Conservation (phyloP, 1,140 invertebrate genomes). For the Drosophila sproati region DNA sequence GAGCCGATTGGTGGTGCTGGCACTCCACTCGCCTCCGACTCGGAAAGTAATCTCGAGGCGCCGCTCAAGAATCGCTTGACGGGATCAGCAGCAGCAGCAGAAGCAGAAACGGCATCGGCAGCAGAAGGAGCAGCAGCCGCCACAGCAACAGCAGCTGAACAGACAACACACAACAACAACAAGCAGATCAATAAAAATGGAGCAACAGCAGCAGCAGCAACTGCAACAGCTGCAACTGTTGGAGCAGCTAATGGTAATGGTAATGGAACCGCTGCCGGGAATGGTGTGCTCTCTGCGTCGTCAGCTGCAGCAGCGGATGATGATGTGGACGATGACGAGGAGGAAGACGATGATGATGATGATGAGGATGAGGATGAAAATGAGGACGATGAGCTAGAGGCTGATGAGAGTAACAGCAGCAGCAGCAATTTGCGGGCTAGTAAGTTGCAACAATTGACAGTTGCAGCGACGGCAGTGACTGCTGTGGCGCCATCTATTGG, state of each 20-base stretch:
- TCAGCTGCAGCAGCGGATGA: slow-evolving; percentile 44
- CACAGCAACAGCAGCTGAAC: slow-evolving; percentile 34
- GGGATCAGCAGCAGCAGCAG: slow-evolving; percentile 29
- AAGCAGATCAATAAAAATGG: slow-evolving; percentile 67
- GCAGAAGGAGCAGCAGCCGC: slow-evolving; percentile 34
- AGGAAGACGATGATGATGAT: slow-evolving; percentile 63
- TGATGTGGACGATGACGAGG: slow-evolving; percentile 50
- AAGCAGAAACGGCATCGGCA: slow-evolving; percentile 30
- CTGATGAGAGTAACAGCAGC: slow-evolving; percentile 74
- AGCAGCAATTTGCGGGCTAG: slow-evolving; percentile 62
- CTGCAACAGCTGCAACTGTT: slow-evolving; percentile 24
- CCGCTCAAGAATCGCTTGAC: slow-evolving; percentile 83
- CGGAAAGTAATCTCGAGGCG: slow-evolving; percentile 87
- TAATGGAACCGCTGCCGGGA: slow-evolving; percentile 62
- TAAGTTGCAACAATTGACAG: slow-evolving; percentile 59
- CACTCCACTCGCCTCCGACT: slow-evolving; percentile 74
- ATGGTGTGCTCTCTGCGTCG: slow-evolving; percentile 43
- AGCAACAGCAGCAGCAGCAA: slow-evolving; percentile 4
- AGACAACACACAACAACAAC: slow-evolving; percentile 54
- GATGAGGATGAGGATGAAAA: slow-evolving; percentile 57
- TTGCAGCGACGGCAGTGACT: slow-evolving; percentile 27
- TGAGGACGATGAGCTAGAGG: slow-evolving; percentile 63
- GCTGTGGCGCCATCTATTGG: slow-evolving; percentile 54
- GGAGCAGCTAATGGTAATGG: slow-evolving; percentile 31
- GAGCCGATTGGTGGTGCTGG: slow-evolving; percentile 49